These are phyloP conservation scores for Margaritifera margaritifera DNA, from an alignment of 2,888 invertebrate genomes.

Conservation along the genomic window DNA sequence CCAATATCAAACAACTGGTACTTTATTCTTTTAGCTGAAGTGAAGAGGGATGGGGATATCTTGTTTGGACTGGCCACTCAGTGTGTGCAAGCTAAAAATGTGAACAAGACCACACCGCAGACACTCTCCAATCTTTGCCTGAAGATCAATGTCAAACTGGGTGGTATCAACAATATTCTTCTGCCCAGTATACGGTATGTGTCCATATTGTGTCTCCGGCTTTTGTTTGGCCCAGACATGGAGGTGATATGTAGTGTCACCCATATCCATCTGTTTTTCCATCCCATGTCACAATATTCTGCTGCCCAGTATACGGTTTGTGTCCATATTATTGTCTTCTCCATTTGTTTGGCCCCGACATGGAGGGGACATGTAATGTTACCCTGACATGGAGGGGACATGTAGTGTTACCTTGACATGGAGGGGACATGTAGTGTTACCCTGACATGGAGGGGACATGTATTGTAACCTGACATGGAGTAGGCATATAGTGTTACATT, in stretches of 20 bases:
- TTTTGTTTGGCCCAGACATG: no score
- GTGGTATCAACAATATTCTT: constrained; percentile 98
- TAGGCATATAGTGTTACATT: no score
- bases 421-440: no score
- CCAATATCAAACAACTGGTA: not conserved
- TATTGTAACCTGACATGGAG: no score
- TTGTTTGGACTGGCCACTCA: constrained; percentile 99
- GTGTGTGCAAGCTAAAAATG: constrained; percentile 99
- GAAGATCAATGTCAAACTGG: constrained; percentile 99
- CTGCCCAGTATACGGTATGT: constrained; percentile 93
- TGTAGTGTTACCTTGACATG: no score
- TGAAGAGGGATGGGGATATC: constrained; percentile 99
- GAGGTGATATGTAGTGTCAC: no score
- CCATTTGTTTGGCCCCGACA: no score
- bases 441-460: no score
- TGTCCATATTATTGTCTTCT: no score
- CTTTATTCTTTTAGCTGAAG: constrained; percentile 84
- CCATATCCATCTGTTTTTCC: no score
- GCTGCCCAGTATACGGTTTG: not conserved
- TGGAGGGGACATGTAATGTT: no score
- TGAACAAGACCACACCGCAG: constrained; percentile 99
- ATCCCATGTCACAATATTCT: not conserved
- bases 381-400: no score
- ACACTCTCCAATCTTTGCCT: constrained; percentile 98
- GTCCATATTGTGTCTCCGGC: not conserved